These are phyloP conservation scores for Palythoa heliodiscus DNA, from an alignment of 92 coral and sea anemone genomes.

Conservation along the genomic window DNA sequence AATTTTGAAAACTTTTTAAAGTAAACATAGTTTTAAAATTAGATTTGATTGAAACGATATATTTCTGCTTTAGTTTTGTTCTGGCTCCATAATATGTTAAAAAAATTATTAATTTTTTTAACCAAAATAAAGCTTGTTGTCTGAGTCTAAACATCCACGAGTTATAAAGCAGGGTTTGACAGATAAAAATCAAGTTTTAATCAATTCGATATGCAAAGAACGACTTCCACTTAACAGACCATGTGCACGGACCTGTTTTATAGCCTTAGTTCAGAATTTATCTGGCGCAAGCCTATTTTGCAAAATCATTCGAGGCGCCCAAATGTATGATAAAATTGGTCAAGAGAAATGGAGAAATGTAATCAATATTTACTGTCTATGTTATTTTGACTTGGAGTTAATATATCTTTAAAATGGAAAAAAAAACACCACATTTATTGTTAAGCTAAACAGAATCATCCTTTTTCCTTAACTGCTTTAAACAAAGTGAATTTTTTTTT, in stretches of 20 bases:
- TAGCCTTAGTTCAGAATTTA: not conserved
- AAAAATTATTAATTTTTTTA: not conserved
- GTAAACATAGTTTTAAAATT: not conserved
- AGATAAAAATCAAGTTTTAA: constrained; percentile 17
- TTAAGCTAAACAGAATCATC: constrained; percentile 19
- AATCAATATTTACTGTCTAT: constrained; percentile 34
- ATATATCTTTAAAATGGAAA: constrained; percentile 19
- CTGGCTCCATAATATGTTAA: not conserved
- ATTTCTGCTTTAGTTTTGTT: not conserved
- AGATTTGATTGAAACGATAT: not conserved
- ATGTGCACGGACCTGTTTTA: too few species aligned
- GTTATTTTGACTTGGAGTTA: constrained; percentile 43
- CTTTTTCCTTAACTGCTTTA: not conserved
- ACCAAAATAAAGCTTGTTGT: not conserved
- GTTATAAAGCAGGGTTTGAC: not conserved
- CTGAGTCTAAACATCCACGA: not conserved
- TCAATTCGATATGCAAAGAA: not conserved
- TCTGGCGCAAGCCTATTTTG: not conserved
- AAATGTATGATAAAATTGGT: constrained; percentile 11
- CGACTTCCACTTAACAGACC: not conserved
- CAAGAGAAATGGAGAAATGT: constrained; percentile 34
- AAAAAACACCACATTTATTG: constrained; percentile 24
- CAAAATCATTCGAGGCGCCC: not conserved
- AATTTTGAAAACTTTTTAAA: not conserved
- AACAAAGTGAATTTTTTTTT: not conserved